Conservation (phyloP, 64 coral and sea anemone species). For the Porites australiensis region DNA sequence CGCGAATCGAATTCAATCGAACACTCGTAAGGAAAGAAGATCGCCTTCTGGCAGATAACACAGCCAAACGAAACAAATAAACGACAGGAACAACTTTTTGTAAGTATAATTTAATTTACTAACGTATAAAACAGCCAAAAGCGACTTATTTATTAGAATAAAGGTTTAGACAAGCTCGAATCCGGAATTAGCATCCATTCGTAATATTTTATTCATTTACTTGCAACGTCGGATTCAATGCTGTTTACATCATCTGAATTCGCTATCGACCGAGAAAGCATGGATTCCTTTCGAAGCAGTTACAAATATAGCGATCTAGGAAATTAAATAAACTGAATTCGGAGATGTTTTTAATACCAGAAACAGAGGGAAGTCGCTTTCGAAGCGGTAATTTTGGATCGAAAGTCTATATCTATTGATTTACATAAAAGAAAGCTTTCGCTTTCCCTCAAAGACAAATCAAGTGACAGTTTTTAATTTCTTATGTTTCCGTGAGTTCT, state of each 20-base stretch:
- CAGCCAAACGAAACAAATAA: neutral
- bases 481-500: neutral
- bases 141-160: neutral
- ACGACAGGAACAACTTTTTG: neutral
- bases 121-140: neutral
- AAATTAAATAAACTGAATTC: neutral
- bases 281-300: neutral
- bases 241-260: conserved; percentile 9
- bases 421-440: neutral
- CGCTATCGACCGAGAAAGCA: neutral
- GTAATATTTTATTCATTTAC: neutral
- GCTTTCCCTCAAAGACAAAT: neutral
- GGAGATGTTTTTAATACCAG: neutral
- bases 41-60: neutral
- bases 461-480: neutral
- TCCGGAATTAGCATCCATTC: conserved; percentile 24
- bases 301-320: neutral
- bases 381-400: neutral
- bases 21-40: neutral
- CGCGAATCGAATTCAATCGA: conserved; percentile 43
- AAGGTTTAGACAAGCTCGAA: conserved; percentile 18
- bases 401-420: neutral
- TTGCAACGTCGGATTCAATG: neutral
- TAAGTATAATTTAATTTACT: neutral
- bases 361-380: neutral